These are phyloP conservation scores for Stigmatopora argus DNA, from an alignment of 2,113 vertebrate genomes.

Conservation along the genomic window DNA sequence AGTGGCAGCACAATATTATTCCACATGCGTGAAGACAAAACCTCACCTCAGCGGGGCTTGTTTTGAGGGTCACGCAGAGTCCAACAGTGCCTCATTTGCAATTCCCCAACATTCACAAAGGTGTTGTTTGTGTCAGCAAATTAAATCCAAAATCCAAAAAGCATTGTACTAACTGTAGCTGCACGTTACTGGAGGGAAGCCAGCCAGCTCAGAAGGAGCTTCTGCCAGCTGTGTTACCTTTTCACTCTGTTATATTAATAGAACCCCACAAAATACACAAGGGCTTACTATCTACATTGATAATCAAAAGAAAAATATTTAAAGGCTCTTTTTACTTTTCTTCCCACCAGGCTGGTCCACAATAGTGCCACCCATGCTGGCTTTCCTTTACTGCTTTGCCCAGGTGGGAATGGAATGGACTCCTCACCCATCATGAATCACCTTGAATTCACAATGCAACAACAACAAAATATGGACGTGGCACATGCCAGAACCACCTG, in stretches of 20 bases:
- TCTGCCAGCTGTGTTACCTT: slow-evolving; percentile 49
- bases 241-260: slow-evolving; percentile 45
- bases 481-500: neutral
- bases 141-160: slow-evolving; percentile 31
- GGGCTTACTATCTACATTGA: neutral
- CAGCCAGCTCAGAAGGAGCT: slow-evolving; percentile 41
- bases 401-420: slow-evolving; percentile 72
- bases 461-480: slow-evolving; percentile 15
- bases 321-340: neutral
- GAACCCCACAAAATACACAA: slow-evolving; percentile 5
- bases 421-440: slow-evolving; percentile 46
- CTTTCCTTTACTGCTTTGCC: slow-evolving; percentile 74
- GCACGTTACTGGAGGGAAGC: slow-evolving; percentile 49
- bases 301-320: neutral
- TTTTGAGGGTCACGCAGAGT: slow-evolving; percentile 4
- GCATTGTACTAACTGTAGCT: slow-evolving; percentile 61
- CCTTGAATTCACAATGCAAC: slow-evolving; percentile 37
- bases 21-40: slow-evolving; percentile 26
- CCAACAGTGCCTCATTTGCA: slow-evolving; percentile 7
- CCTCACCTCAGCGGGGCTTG: neutral
- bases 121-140: slow-evolving; percentile 9
- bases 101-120: slow-evolving; percentile 3
- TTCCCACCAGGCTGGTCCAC: slow-evolving; percentile 63
- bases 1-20: neutral
- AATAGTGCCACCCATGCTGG: slow-evolving; percentile 57